Conservation (phyloP, 2,113 vertebrate species). For the Petromus typicus region DNA sequence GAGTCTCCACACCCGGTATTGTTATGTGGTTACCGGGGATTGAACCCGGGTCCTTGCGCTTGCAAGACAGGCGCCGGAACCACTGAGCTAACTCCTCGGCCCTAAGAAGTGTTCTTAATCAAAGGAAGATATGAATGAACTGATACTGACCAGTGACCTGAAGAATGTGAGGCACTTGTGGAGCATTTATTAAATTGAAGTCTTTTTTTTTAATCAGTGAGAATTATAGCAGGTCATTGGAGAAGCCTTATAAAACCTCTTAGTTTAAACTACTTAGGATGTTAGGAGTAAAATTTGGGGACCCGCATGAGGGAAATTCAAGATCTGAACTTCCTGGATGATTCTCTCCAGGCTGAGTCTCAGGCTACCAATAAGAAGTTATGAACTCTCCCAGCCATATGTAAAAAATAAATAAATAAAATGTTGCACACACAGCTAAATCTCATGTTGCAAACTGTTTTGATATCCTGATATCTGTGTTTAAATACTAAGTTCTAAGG, state of each 20-base stretch:
- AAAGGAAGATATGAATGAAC: constrained; percentile 56
- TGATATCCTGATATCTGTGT: constrained; percentile 64
- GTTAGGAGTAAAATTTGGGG: constrained; percentile 57
- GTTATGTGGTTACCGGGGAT: too few relatives aligned
- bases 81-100: too few relatives aligned
- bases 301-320: constrained; percentile 63
- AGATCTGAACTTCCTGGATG: constrained; percentile 68
- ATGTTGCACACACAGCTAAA: constrained; percentile 56
- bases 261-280: constrained; percentile 66
- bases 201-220: constrained; percentile 24
- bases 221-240: constrained; percentile 21
- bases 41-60: too few relatives aligned
- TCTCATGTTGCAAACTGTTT: constrained; percentile 68
- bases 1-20: too few relatives aligned
- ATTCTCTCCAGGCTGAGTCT: constrained; percentile 66
- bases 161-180: background rate
- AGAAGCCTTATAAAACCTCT: constrained; percentile 32
- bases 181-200: background rate
- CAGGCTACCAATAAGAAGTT: constrained; percentile 72
- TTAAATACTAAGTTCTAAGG: constrained; percentile 78
- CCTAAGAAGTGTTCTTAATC: background rate
- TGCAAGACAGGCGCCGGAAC: too few relatives aligned
- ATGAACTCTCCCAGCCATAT: constrained; percentile 62
- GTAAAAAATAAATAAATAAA: constrained; percentile 73
- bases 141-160: background rate